phyloP scores from a whole-genome alignment of 2,113 vertebrate species.

The Danio rerio region DNA sequence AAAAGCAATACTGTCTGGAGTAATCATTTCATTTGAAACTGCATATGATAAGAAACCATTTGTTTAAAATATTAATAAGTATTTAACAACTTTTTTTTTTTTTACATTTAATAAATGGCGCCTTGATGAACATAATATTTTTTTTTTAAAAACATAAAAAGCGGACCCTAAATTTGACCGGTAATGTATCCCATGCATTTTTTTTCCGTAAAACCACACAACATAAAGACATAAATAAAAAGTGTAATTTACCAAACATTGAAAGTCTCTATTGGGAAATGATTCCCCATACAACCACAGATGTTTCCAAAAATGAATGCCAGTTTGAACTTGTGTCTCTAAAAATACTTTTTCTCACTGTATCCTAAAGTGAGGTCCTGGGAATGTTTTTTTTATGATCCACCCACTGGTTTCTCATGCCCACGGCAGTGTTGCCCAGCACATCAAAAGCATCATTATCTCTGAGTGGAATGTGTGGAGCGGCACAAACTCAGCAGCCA shows the following conservation, averaged over 20 bases:
- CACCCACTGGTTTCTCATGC: conserved; percentile 37
- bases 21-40: too few species aligned
- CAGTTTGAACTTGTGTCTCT: conserved; percentile 22
- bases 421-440: conserved; percentile 19
- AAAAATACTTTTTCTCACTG: conserved; percentile 27
- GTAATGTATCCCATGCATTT: too few species aligned
- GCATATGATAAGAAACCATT: too few species aligned
- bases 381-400: conserved; percentile 36
- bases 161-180: too few species aligned
- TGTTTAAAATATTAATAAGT: too few species aligned
- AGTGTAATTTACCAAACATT: neutral
- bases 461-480: conserved; percentile 45
- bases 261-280: conserved; percentile 22
- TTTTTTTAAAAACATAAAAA: too few species aligned
- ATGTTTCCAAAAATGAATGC: conserved; percentile 33
- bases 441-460: conserved; percentile 40
- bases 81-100: too few species aligned
- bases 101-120: too few species aligned
- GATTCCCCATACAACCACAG: conserved; percentile 1
- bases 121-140: too few species aligned
- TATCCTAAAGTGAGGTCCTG: conserved; percentile 13
- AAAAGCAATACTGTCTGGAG: too few species aligned
- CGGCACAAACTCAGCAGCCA: neutral
- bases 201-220: neutral
- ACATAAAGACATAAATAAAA: neutral